These are phyloP conservation scores for Macaria liturata DNA, from an alignment of 2,888 invertebrate genomes.

Conservation along the genomic window DNA sequence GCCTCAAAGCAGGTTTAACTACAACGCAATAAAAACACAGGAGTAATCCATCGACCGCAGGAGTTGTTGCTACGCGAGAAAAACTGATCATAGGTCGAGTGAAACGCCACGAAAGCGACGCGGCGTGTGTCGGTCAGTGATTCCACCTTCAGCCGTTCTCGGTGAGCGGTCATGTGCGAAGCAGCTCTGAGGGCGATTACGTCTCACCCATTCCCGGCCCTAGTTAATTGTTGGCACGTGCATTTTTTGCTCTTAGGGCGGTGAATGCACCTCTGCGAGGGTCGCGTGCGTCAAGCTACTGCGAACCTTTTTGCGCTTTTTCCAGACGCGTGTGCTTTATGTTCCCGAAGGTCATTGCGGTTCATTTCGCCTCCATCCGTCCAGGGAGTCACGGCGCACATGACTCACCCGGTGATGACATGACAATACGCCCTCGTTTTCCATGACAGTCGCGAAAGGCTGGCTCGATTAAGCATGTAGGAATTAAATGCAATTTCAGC, in stretches of 20 bases:
- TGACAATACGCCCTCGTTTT: constrained; percentile 55
- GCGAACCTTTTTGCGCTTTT: constrained; percentile 64
- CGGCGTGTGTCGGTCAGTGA: constrained; percentile 71
- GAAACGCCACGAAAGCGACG: constrained; percentile 62
- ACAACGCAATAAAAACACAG: constrained; percentile 54
- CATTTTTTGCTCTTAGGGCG: constrained; percentile 57
- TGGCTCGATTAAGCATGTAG: constrained; percentile 27
- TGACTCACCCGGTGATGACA: constrained; percentile 69
- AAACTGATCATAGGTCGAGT: constrained; percentile 56
- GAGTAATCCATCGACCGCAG: constrained; percentile 44
- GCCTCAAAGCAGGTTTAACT: constrained; percentile 54
- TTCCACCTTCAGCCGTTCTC: constrained; percentile 59
- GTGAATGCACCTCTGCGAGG: constrained; percentile 59
- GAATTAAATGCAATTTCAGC: constrained; percentile 40
- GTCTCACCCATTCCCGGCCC: constrained; percentile 46
- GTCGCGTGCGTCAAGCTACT: constrained; percentile 60
- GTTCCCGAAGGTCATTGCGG: constrained; percentile 66
- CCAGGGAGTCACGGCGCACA: constrained; percentile 55
- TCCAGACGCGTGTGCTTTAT: constrained; percentile 60
- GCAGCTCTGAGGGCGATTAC: constrained; percentile 51
- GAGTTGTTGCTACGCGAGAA: constrained; percentile 55
- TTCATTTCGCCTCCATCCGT: constrained; percentile 57
- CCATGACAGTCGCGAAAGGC: constrained; percentile 45
- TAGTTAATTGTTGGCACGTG: constrained; percentile 78
- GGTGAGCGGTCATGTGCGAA: constrained; percentile 66